phyloP scores from a whole-genome alignment of 2,888 invertebrate genomes.

The Andrena marginata region DNA sequence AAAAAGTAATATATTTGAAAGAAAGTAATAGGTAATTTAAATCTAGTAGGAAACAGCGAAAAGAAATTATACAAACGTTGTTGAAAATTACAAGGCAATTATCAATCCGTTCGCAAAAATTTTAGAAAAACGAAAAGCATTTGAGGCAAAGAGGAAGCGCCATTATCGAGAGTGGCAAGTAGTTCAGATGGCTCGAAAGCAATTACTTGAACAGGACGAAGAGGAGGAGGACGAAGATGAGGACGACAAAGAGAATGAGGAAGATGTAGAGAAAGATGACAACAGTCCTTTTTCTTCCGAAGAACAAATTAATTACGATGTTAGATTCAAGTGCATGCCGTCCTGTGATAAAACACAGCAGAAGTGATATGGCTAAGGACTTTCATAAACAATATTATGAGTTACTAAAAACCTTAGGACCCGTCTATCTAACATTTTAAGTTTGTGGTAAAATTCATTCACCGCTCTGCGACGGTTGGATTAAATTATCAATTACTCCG shows the following conservation, averaged over 20 bases:
- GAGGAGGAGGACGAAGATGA: slow-evolving; percentile 89
- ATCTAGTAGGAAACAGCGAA: neutral
- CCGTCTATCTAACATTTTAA: slow-evolving; percentile 35
- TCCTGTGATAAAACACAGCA: slow-evolving; percentile 76
- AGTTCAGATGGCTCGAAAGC: slow-evolving; percentile 95
- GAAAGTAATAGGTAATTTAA: neutral
- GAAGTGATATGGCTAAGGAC: slow-evolving; percentile 58
- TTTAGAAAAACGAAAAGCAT: slow-evolving; percentile 90
- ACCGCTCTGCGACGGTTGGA: slow-evolving; percentile 2
- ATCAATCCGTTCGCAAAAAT: slow-evolving; percentile 47
- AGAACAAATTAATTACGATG: slow-evolving; percentile 72
- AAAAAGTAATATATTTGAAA: neutral
- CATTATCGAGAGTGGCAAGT: slow-evolving; percentile 99
- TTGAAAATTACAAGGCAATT: neutral
- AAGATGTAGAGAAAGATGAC: slow-evolving; percentile 63
- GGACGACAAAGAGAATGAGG: slow-evolving; percentile 70
- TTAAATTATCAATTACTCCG: slow-evolving; percentile 6
- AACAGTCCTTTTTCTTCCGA: slow-evolving; percentile 34
- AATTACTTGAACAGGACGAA: slow-evolving; percentile 95
- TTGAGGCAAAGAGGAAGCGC: slow-evolving; percentile 97
- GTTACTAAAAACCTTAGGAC: slow-evolving; percentile 31
- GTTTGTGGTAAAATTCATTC: slow-evolving; percentile 31
- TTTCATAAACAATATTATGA: slow-evolving; percentile 27
- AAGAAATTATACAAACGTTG: neutral
- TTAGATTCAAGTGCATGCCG: slow-evolving; percentile 82